Evolutionary conservation across 2,888 invertebrate species (phyloP).

Genomic region (Limnephilus auricula): DNA sequence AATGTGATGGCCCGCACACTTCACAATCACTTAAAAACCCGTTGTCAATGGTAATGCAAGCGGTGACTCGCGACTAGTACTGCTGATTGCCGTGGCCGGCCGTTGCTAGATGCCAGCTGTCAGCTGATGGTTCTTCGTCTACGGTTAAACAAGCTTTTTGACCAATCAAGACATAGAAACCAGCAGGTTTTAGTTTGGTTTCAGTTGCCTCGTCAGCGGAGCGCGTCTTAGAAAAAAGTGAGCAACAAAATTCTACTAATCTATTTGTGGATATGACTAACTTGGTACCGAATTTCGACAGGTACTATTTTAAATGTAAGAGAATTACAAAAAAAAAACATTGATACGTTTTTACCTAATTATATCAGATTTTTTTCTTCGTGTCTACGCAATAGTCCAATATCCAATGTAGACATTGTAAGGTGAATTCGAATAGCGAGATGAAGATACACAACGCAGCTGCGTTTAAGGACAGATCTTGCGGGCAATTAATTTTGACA

Average conservation of each 20-base stretch:
- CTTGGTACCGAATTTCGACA: neutral
- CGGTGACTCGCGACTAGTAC: too few relatives aligned
- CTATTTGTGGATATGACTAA: neutral
- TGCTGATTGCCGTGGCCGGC: too few relatives aligned
- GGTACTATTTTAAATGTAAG: neutral
- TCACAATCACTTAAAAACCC: too few relatives aligned
- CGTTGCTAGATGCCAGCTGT: too few relatives aligned
- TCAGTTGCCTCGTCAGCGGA: too few relatives aligned
- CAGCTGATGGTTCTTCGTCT: too few relatives aligned
- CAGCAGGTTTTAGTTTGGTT: too few relatives aligned
- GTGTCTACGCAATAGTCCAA: neutral
- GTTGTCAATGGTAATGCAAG: too few relatives aligned
- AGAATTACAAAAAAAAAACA: neutral
- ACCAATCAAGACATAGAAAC: too few relatives aligned
- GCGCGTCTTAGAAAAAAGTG: too few relatives aligned
- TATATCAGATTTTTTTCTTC: neutral
- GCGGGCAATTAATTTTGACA: constrained; percentile 56
- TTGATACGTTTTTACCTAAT: neutral
- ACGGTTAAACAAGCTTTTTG: too few relatives aligned
- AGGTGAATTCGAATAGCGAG: neutral
- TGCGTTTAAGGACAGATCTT: constrained; percentile 29
- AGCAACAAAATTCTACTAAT: neutral
- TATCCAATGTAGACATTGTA: neutral
- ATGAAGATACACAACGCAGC: constrained; percentile 17
- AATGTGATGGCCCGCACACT: too few relatives aligned